Percentiles rank a stretch among this genome's conserved stretches.
phyloP scores from a whole-genome alignment of 2,113 vertebrate species.

The Paradisaea rubra region DNA sequence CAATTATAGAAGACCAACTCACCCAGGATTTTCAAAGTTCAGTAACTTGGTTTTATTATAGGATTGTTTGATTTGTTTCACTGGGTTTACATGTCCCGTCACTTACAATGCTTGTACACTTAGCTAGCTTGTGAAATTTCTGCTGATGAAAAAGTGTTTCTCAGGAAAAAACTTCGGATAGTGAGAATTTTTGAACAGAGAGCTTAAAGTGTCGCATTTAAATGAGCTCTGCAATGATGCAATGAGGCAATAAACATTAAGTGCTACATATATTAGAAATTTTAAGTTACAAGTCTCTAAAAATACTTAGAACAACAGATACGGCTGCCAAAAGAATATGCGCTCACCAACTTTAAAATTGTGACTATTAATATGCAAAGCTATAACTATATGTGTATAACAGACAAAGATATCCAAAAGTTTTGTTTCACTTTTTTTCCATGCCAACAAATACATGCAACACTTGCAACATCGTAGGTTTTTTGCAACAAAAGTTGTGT shows the following conservation, averaged over 20 bases:
- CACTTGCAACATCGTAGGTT: not conserved
- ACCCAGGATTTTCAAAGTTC: not conserved
- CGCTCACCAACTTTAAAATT: not conserved
- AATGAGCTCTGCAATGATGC: not conserved
- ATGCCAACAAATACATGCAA: fast-evolving
- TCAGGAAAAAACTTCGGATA: not conserved
- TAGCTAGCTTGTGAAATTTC: not conserved
- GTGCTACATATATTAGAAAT: not conserved
- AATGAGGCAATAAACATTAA: not conserved
- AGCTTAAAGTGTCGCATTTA: not conserved
- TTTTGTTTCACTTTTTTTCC: not conserved
- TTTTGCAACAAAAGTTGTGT: not conserved
- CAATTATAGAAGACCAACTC: not conserved
- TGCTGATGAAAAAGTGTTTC: not conserved
- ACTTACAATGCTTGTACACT: not conserved
- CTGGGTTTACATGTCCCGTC: not conserved
- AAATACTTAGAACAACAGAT: not conserved
- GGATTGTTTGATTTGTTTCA: not conserved
- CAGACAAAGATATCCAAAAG: not conserved
- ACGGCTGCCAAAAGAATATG: not conserved
- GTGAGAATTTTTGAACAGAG: not conserved
- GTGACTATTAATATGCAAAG: not conserved
- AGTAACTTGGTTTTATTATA: not conserved
- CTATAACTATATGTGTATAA: not conserved
- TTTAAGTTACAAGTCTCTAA: not conserved